phyloP scores from a whole-genome alignment of 2,888 invertebrate species.

The Troglohyphantes excavatus region DNA sequence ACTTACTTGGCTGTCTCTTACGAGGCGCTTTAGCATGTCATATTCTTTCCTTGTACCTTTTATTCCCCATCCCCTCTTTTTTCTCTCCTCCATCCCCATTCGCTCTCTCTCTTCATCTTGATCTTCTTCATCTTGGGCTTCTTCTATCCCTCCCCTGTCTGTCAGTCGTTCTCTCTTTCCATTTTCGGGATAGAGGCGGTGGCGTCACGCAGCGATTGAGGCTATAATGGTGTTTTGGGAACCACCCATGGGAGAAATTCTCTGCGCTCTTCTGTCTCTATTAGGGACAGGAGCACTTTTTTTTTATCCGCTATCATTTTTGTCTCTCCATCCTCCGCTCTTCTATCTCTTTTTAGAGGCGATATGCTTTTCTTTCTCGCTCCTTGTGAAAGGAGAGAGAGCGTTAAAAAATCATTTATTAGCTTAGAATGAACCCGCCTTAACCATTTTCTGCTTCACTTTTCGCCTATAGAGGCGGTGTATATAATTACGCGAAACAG shows the following conservation, averaged over 20 bases:
- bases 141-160: constrained; percentile 24
- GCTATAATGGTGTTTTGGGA: constrained; percentile 78
- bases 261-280: constrained; percentile 71
- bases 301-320: constrained; percentile 30
- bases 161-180: constrained; percentile 67
- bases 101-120: constrained; percentile 27
- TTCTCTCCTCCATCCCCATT: constrained; percentile 35
- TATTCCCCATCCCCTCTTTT: constrained; percentile 41
- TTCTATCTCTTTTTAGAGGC: constrained; percentile 21
- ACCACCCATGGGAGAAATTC: constrained; percentile 75
- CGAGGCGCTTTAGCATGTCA: constrained; percentile 77
- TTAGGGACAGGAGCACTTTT: constrained; percentile 63
- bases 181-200: constrained; percentile 70
- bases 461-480: constrained; percentile 69
- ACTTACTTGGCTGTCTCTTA: constrained; percentile 63
- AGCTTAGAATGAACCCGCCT: constrained; percentile 75
- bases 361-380: constrained; percentile 71
- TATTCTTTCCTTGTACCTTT: constrained; percentile 74
- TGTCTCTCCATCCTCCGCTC: constrained; percentile 5
- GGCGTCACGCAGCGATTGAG: constrained; percentile 77
- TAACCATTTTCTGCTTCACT: constrained; percentile 73
- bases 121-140: constrained; percentile 18
- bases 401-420: constrained; percentile 72
- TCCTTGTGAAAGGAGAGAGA: constrained; percentile 35
- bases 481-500: constrained; percentile 74